Conservation (phyloP, 2,113 vertebrate genomes). For the Amazona vittata region DNA sequence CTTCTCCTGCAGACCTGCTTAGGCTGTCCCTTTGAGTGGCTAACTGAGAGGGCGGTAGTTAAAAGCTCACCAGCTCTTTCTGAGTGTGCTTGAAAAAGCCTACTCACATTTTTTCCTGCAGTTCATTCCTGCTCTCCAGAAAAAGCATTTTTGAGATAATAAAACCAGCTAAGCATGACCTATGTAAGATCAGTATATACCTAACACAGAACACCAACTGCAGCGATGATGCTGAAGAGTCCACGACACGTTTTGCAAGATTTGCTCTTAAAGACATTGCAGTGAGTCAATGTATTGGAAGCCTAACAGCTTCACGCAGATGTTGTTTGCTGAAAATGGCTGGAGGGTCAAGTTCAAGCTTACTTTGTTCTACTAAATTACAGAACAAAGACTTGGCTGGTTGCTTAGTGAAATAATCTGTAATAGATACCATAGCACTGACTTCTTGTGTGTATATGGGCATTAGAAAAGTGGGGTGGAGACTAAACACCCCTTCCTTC, state of each 20-base stretch:
- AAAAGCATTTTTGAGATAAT: not conserved
- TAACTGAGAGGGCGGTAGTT: not conserved
- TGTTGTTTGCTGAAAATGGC: slow-evolving; percentile 19
- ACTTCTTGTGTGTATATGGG: slow-evolving; percentile 21
- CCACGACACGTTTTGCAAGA: not conserved
- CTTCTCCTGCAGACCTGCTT: not conserved
- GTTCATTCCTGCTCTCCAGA: not conserved
- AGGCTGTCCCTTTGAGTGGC: not conserved
- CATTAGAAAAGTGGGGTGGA: not conserved
- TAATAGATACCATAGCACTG: not conserved
- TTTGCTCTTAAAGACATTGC: not conserved
- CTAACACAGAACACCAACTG: not conserved
- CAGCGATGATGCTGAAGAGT: not conserved
- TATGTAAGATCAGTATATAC: not conserved
- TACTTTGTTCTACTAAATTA: slow-evolving; percentile 24
- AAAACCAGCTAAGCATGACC: not conserved
- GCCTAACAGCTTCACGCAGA: slow-evolving; percentile 5
- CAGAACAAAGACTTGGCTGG: slow-evolving; percentile 25
- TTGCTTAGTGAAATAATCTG: slow-evolving; percentile 29
- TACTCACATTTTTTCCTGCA: not conserved
- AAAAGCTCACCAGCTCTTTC: not conserved
- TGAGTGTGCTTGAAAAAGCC: not conserved
- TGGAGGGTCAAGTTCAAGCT: not conserved
- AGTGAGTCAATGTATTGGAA: not conserved
- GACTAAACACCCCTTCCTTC: not conserved